These are phyloP conservation scores for Hapalemur alaotrensis DNA, from an alignment of 2,797 vertebrate species.

Conservation along the genomic window DNA sequence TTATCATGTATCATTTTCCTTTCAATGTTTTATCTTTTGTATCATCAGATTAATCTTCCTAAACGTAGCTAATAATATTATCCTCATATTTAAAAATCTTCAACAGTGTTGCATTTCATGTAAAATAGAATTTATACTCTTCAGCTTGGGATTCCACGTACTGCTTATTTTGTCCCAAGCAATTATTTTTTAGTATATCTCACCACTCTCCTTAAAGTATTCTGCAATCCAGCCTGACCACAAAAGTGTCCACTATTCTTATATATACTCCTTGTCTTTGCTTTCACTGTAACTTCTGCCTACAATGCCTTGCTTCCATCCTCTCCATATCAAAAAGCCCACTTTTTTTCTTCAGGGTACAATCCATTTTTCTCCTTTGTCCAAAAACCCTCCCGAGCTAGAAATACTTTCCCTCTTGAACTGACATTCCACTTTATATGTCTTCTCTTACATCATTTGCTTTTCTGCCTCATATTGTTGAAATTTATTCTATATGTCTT, in stretches of 20 bases:
- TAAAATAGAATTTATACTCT: neutral
- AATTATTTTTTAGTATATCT: slow-evolving; percentile 2
- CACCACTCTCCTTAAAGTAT: neutral
- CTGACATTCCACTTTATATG: neutral
- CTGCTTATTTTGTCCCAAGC: neutral
- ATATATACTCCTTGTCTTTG: neutral
- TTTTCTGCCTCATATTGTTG: neutral
- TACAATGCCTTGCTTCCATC: neutral
- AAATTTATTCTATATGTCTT: slow-evolving; percentile 29
- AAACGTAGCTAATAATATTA: neutral
- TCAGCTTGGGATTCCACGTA: neutral
- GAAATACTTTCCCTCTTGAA: neutral
- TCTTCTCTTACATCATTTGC: neutral
- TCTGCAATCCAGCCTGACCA: neutral
- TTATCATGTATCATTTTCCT: neutral
- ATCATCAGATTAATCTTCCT: neutral
- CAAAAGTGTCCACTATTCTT: neutral
- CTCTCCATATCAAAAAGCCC: neutral
- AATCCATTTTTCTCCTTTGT: neutral
- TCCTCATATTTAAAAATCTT: neutral
- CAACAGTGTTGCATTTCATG: neutral
- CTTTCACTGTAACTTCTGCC: neutral
- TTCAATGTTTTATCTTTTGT: neutral
- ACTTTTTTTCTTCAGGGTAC: neutral
- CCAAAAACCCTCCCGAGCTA: neutral